Conservation (phyloP, 2,888 invertebrate genomes). For the Agonopterix subpropinquella region DNA sequence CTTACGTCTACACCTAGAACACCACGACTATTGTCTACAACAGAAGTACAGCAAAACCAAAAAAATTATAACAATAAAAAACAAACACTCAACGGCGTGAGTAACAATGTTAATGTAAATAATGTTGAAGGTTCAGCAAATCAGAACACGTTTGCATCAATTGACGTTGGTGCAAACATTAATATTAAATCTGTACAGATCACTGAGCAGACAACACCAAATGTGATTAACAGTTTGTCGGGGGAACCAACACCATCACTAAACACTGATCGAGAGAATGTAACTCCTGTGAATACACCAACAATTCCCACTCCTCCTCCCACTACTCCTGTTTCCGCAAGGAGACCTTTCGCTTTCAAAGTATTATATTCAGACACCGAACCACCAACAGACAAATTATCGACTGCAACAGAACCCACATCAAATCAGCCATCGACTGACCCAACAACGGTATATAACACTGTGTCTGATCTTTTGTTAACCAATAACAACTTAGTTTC, state of each 20-base stretch:
- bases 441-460: constrained; percentile 68
- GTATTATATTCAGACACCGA: constrained; percentile 66
- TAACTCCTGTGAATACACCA: constrained; percentile 45
- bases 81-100: constrained; percentile 68
- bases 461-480: constrained; percentile 67
- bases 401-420: constrained; percentile 47
- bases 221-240: constrained; percentile 67
- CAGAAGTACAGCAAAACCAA: constrained; percentile 55
- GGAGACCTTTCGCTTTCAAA: constrained; percentile 69
- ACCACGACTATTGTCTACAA: constrained; percentile 54
- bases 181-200: constrained; percentile 69
- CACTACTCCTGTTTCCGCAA: constrained; percentile 57
- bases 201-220: constrained; percentile 59
- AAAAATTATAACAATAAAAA: constrained; percentile 51
- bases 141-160: constrained; percentile 45
- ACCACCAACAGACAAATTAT: constrained; percentile 55
- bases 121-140: constrained; percentile 49
- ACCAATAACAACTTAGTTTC: constrained; percentile 66
- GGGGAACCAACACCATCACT: constrained; percentile 55
- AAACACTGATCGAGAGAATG: constrained; percentile 41
- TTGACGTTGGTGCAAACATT: constrained; percentile 51
- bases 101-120: constrained; percentile 71
- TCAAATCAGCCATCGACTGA: constrained; percentile 58
- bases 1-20: constrained; percentile 70
- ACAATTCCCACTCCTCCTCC: constrained; percentile 40